Conservation (phyloP, 2,797 vertebrate species). For the Phalanger gymnotis region DNA sequence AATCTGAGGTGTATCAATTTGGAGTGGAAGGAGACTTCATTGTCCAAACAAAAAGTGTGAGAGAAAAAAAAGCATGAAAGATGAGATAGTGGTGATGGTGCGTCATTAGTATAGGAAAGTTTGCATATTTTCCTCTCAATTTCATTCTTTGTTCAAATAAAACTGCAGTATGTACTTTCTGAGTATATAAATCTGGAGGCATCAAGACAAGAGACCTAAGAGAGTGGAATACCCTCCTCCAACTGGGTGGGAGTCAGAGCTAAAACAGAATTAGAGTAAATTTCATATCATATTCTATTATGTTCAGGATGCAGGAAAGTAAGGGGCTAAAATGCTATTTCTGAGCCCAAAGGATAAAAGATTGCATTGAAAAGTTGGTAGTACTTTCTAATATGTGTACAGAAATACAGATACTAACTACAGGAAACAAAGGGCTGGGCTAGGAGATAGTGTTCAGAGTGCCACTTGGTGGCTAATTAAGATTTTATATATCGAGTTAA, state of each 20-base stretch:
- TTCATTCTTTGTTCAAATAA: background rate
- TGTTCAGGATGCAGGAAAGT: background rate
- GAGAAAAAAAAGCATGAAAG: background rate
- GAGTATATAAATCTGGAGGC: background rate
- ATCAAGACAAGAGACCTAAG: background rate
- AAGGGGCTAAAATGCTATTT: background rate
- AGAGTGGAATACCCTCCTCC: background rate
- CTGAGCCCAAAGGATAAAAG: background rate
- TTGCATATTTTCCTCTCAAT: background rate
- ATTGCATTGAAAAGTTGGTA: background rate
- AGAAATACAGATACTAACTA: background rate
- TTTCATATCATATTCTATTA: background rate
- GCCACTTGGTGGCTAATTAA: background rate
- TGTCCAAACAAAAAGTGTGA: background rate
- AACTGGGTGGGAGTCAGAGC: background rate
- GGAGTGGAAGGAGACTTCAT: background rate
- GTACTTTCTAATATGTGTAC: background rate
- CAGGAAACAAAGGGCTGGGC: background rate
- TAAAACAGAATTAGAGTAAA: background rate
- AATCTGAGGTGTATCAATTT: background rate
- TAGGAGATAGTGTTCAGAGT: background rate
- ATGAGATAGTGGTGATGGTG: background rate
- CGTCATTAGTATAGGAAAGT: background rate
- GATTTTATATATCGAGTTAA: background rate
- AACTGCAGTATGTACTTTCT: background rate